A percentile compares a stretch with the other conserved stretches of the same genome.
phyloP scores from a whole-genome alignment of 2,797 vertebrate genomes.

The Setipinna tenuifilis region DNA sequence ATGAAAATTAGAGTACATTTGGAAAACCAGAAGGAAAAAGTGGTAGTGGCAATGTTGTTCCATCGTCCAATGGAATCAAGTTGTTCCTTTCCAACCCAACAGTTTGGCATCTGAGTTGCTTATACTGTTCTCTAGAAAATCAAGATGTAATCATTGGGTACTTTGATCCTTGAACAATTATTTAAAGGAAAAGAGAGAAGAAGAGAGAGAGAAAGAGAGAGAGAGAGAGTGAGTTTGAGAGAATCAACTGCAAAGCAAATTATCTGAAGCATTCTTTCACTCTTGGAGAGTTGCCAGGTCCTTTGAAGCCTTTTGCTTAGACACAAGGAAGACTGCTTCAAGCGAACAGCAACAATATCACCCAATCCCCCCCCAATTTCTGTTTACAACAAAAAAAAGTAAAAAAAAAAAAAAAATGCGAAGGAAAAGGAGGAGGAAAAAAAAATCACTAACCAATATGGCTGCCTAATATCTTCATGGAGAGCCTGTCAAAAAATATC shows the following conservation, averaged over 20 bases:
- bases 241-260: constrained; percentile 53
- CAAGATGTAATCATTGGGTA: constrained; percentile 32
- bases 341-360: constrained; percentile 56
- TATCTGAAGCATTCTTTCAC: constrained; percentile 60
- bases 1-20: neutral
- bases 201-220: constrained; percentile 47
- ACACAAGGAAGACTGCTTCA: constrained; percentile 52
- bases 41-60: neutral
- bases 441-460: constrained; percentile 5
- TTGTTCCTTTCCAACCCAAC: neutral
- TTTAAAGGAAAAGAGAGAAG: constrained; percentile 47
- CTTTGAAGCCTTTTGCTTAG: constrained; percentile 50
- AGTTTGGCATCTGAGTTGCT: constrained; percentile 5
- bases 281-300: constrained; percentile 61
- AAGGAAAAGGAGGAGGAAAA: neutral
- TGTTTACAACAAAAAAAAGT: constrained; percentile 60
- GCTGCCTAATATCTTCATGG: constrained; percentile 58
- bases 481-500: constrained; percentile 64
- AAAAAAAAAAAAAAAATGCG: constrained; percentile 44
- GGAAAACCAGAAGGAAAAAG: neutral
- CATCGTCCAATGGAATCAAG: neutral
- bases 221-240: constrained; percentile 49
- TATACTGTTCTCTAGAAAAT: constrained; percentile 11
- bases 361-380: constrained; percentile 62
- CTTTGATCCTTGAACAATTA: constrained; percentile 62